Evolutionary conservation across 2,113 vertebrate genomes (phyloP), one percentile per base, ranked within the genome.

Genomic region (Tylochromis polylepis): DNA sequence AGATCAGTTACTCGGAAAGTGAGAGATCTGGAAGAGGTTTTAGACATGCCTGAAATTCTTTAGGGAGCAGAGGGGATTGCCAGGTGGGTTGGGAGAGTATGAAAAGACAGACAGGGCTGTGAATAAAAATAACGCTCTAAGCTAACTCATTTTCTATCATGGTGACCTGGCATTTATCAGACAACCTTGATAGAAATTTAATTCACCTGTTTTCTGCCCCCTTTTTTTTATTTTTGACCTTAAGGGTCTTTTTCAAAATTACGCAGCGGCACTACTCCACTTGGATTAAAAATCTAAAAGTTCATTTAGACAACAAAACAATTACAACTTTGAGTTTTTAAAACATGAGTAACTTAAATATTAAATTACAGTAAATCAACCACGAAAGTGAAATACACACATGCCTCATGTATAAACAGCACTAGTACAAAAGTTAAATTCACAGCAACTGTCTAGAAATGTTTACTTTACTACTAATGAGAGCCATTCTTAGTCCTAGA

Each of bases 131-230:
- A 81, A 84, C 15, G 46, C 46, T 67, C n/a, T 59, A 36, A 82
- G 82, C 72, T 77, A 94, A 91, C 59, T 80, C 4, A 81, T 88
- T 86, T 91, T 85, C 55, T 89, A 75, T 85, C 57, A 75, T 3
- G 2, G 86, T 87, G 87, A 85, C 89, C 79, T 91, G 91, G 86
- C 86, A 91, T 93, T 93, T 94, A 88, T 56, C 43, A 59, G 82
- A 65, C 57, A 84, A 82, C 75, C 82, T 92, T 85, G 85, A 51
- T 53, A 83, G 67, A 89, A 88, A 91, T 89, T 36, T 79, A 84
- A 86, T 87, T 85, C 72, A 83, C 56, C 67, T 62, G 57, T 84
- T 75, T 81, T 86, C 27, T 22, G 58, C 14, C 55, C 55, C 41
- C 8, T 59, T n/a, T 84, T 80, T 20, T 83, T 80, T 38, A 58